These are phyloP conservation scores for Celastrina argiolus DNA, from an alignment of 2,888 invertebrate species.

Conservation along the genomic window DNA sequence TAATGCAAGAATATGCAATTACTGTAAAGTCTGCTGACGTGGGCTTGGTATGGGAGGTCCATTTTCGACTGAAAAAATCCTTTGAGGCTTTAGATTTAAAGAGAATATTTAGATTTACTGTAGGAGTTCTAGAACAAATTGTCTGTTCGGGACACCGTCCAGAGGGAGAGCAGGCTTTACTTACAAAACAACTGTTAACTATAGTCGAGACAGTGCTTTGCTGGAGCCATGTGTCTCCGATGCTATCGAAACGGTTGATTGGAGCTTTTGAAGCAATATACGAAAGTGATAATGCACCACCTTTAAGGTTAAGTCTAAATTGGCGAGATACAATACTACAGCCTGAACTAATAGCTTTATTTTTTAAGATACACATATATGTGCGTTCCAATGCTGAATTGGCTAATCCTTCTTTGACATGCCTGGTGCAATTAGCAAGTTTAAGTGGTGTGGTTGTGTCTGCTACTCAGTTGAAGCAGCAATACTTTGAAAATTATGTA, in stretches of 20 bases:
- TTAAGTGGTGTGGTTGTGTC: slow-evolving; percentile 63
- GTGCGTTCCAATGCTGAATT: slow-evolving; percentile 86
- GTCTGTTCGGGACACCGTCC: slow-evolving; percentile 64
- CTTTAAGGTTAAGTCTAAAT: slow-evolving; percentile 79
- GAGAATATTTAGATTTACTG: slow-evolving; percentile 82
- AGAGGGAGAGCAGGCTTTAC: slow-evolving; percentile 71
- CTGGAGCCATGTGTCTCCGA: slow-evolving; percentile 87
- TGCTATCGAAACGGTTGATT: slow-evolving; percentile 82
- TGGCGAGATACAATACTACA: slow-evolving; percentile 89
- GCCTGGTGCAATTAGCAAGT: slow-evolving; percentile 86
- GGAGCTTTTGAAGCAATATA: slow-evolving; percentile 84
- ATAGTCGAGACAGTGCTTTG: slow-evolving; percentile 88
- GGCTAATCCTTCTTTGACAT: slow-evolving; percentile 87
- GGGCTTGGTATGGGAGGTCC: slow-evolving; percentile 92
- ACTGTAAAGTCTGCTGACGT: slow-evolving; percentile 91
- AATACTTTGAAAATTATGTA: slow-evolving; percentile 68
- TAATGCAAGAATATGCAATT: slow-evolving; percentile 93
- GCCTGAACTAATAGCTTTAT: slow-evolving; percentile 84
- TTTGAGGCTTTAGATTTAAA: slow-evolving; percentile 90
- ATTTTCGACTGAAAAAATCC: slow-evolving; percentile 88
- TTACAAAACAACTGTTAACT: slow-evolving; percentile 84
- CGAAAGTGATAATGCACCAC: slow-evolving; percentile 81
- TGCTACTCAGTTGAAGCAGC: slow-evolving; percentile 56
- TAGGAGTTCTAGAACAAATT: slow-evolving; percentile 65
- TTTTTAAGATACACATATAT: slow-evolving; percentile 90